phyloP scores from a whole-genome alignment of 2,797 vertebrate species.

The Orestias chungarensis region DNA sequence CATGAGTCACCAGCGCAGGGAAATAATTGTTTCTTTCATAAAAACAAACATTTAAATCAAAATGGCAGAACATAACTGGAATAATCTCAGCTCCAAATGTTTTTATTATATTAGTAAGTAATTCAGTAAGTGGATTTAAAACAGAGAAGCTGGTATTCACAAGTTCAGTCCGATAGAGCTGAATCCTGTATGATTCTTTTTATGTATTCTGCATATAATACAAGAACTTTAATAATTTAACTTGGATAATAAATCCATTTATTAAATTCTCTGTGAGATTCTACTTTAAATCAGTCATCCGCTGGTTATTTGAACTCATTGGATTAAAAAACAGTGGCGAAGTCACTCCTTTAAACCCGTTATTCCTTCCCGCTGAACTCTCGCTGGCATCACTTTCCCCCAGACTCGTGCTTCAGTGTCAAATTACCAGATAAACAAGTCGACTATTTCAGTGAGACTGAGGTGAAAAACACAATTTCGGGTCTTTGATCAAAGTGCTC shows the following conservation, averaged over 20 bases:
- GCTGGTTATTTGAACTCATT: slow-evolving; percentile 55
- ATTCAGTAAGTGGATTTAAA: no score
- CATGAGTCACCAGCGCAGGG: background rate
- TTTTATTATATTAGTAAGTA: no score
- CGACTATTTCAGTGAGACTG: slow-evolving; percentile 56
- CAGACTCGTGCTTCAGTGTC: slow-evolving; percentile 24
- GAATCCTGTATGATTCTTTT: slow-evolving; percentile 1
- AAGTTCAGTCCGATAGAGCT: slow-evolving; percentile 25
- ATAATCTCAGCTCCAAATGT: no score
- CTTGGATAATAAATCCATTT: slow-evolving; percentile 69
- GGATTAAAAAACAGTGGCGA: no score
- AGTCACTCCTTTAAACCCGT: slow-evolving; percentile 16
- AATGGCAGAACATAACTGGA: no score
- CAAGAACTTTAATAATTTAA: no score
- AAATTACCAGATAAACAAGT: slow-evolving; percentile 53
- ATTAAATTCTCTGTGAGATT: slow-evolving; percentile 68
- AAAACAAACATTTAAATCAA: background rate
- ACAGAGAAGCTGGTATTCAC: background rate
- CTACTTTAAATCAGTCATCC: slow-evolving; percentile 65
- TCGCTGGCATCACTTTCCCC: slow-evolving; percentile 17
- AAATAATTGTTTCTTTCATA: background rate
- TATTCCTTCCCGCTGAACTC: slow-evolving; percentile 14
- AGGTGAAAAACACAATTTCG: slow-evolving; percentile 36
- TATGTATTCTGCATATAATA: no score
- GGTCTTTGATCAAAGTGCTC: slow-evolving; percentile 70